These are phyloP conservation scores for Gallinago nigripennis DNA, from an alignment of 2,797 vertebrate species.

Conservation along the genomic window DNA sequence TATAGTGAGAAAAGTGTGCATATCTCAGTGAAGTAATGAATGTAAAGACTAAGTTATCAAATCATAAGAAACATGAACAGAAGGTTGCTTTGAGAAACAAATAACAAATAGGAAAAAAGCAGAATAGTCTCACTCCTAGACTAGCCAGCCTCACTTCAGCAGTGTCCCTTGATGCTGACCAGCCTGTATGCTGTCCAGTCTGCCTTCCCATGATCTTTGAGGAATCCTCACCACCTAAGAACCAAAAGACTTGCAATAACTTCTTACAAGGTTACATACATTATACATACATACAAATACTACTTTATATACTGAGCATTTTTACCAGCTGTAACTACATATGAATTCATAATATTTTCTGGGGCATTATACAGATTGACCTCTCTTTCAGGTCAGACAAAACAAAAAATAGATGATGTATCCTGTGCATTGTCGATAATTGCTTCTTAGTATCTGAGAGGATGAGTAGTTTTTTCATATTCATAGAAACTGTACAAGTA, in stretches of 20 bases:
- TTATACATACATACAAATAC: neutral
- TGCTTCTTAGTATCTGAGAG: neutral
- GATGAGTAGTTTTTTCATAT: neutral
- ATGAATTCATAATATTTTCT: neutral
- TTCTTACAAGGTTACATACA: neutral
- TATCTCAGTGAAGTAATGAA: neutral
- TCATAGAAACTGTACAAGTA: neutral
- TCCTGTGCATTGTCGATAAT: neutral
- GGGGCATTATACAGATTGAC: neutral
- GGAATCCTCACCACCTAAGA: neutral
- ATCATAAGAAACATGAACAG: neutral
- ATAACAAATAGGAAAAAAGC: neutral
- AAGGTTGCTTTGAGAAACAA: neutral
- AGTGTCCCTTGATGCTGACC: neutral
- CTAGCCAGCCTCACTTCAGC: neutral
- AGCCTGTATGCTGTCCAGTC: neutral
- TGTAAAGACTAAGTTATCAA: neutral
- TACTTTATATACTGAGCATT: neutral
- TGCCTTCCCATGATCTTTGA: accelerated
- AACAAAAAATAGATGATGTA: neutral
- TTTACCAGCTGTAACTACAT: neutral
- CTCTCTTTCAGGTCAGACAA: neutral
- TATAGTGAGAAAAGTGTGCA: neutral
- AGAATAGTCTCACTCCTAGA: neutral
- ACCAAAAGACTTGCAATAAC: neutral